These are phyloP conservation scores for Sebastolobus alascanus DNA, from an alignment of 2,797 vertebrate species.

Conservation along the genomic window DNA sequence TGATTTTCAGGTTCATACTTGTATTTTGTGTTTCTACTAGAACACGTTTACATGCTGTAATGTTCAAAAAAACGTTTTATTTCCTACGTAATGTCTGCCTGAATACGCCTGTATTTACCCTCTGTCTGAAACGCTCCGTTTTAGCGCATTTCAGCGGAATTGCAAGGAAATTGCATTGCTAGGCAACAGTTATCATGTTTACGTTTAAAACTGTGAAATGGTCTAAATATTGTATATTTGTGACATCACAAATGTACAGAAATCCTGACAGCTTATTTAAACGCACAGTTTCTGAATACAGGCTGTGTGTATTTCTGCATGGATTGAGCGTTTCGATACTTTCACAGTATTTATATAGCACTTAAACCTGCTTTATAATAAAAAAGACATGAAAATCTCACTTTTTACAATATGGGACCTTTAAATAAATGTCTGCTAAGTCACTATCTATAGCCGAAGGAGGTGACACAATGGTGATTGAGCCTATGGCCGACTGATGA, in stretches of 20 bases:
- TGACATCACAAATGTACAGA: neutral
- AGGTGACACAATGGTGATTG: too few species aligned
- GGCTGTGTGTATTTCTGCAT: neutral
- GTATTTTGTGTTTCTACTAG: too few species aligned
- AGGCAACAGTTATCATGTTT: too few species aligned
- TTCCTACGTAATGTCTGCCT: too few species aligned
- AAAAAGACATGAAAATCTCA: neutral
- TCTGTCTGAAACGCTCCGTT: too few species aligned
- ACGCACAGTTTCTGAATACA: neutral
- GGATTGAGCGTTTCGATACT: neutral
- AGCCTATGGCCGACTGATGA: too few species aligned
- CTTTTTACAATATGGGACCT: neutral
- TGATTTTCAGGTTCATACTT: too few species aligned
- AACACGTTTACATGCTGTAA: neutral
- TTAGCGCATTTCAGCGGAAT: too few species aligned
- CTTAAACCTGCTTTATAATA: neutral
- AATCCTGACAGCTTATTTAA: neutral
- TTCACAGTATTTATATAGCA: neutral
- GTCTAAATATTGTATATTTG: neutral
- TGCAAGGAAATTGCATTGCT: too few species aligned
- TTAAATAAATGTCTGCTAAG: too few species aligned
- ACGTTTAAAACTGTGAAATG: neutral
- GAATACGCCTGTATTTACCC: too few species aligned
- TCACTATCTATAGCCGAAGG: too few species aligned
- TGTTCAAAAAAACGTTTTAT: neutral